Evolutionary conservation across 2,888 invertebrate genomes (phyloP), one percentile per base, ranked within the genome.

Genomic region (Graphium colonna): DNA sequence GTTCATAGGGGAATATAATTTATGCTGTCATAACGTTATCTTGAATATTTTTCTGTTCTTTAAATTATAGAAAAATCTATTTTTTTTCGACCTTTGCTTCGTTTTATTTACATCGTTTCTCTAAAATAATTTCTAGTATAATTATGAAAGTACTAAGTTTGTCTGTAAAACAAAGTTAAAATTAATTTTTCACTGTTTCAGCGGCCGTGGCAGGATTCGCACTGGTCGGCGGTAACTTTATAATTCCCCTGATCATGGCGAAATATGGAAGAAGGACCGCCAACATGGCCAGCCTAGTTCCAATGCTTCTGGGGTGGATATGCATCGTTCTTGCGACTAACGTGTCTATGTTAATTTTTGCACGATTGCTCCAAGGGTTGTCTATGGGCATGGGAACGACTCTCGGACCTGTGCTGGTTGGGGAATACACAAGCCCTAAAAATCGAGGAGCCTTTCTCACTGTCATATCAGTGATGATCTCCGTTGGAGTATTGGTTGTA

Each of bases 381-480:
- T 73, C 80, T 49, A 75, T 79, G 51, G 92, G 92, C 0, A 67
- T 91, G 55, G 64, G 82, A 0, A 75, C 81, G 0, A 67, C 87
- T 0, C 60, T 84, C 1, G 72, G 74, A 2, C 73, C 88, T 0
- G 81, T 90, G 1, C 82, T 86, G 51, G 77, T 90, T 21, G 86
- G 85, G 5, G 91, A 91, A 69, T 86, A 80, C 26, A 80, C 84
- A 1, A 82, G 87, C 49, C 92, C 91, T 0, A 81, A 77, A 50
- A 81, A 91, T 45, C 79, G 93, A 31, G 92, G 93, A 1, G 78
- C 90, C 1, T 79, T 92, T 2, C 77, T 92, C 26, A 85, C 92
- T 12, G 79, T 85, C 2, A 83, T 91, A n/a, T 88, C 91, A 0
- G 69, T 92, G 7, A 81, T 90, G 0, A 84, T 91, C 13, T 88